Evolutionary conservation across 53 echinoderm and acorn worm genomes (phyloP).

Genomic region (Glandiceps talaboti): DNA sequence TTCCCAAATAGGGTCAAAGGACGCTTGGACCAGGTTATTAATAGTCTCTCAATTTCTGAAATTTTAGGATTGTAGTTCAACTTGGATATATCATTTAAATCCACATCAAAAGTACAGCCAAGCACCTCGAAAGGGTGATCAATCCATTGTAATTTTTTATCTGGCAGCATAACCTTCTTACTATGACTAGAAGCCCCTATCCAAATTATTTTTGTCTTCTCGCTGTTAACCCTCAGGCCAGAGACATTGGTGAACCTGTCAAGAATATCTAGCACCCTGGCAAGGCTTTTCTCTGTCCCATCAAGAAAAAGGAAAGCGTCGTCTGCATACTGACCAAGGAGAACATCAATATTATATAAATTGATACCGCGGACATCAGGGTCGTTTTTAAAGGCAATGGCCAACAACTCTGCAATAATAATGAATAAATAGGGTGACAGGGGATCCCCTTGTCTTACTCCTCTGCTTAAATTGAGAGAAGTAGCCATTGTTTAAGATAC

Average conservation of each 20-base stretch:
- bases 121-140: not conserved
- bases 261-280: not conserved
- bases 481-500: constrained; percentile 20
- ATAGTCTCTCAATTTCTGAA: not conserved
- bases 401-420: constrained; percentile 11
- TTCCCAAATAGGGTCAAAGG: not conserved
- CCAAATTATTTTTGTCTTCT: not conserved
- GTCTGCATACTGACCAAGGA: not conserved
- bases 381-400: constrained; percentile 8
- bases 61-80: not conserved
- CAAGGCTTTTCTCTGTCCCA: not conserved
- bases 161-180: not conserved
- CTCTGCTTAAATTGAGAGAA: constrained; percentile 17
- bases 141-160: not conserved
- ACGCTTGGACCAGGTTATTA: not conserved
- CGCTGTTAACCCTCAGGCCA: not conserved
- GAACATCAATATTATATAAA: not conserved
- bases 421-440: constrained; percentile 17
- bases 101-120: not conserved
- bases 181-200: not conserved
- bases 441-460: constrained; percentile 39
- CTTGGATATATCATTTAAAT: not conserved
- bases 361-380: constrained; percentile 11
- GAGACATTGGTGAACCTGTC: not conserved
- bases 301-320: not conserved